Percentiles rank a stretch among this genome's conserved stretches.
Evolutionary conservation across 2,113 vertebrate species (phyloP).

Genomic region (Ophthalmolycus amberensis): DNA sequence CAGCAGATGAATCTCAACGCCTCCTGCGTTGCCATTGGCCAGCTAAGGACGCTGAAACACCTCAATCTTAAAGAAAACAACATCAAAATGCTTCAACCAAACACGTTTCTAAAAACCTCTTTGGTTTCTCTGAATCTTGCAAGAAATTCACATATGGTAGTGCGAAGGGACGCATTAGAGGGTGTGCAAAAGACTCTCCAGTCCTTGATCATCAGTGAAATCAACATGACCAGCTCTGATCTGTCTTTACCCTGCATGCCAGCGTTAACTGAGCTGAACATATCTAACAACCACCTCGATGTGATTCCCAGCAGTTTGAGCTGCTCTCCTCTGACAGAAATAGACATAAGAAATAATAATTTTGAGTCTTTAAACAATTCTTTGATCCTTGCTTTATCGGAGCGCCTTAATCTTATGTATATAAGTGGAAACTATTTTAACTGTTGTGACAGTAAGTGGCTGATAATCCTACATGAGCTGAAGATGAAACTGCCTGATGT

Average conservation of each 20-base stretch:
- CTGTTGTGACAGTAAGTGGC: constrained; percentile 85
- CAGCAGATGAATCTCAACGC: neutral
- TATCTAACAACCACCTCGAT: constrained; percentile 78
- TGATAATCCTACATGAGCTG: constrained; percentile 62
- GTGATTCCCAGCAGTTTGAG: constrained; percentile 69
- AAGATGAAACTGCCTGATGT: constrained; percentile 76
- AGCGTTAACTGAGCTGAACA: constrained; percentile 74
- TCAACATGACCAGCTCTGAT: constrained; percentile 68
- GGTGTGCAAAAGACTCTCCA: constrained; percentile 79
- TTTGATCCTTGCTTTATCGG: constrained; percentile 34
- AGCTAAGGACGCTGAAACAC: constrained; percentile 73
- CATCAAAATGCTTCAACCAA: constrained; percentile 73
- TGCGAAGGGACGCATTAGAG: constrained; percentile 65
- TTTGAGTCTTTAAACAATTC: constrained; percentile 67
- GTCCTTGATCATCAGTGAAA: constrained; percentile 81
- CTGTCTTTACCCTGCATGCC: constrained; percentile 78
- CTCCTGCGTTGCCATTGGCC: constrained; percentile 80
- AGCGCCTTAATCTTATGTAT: constrained; percentile 66
- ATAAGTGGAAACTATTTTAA: constrained; percentile 83
- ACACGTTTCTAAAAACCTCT: constrained; percentile 71
- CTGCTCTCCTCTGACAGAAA: constrained; percentile 74
- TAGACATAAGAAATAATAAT: constrained; percentile 80
- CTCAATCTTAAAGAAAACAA: constrained; percentile 82
- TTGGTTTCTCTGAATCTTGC: constrained; percentile 84
- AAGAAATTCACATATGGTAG: constrained; percentile 71